Percentiles rank a stretch among this genome's conserved stretches.
These are phyloP conservation scores for Amblyraja radiata DNA, from an alignment of 2,797 vertebrate genomes.

Conservation along the genomic window DNA sequence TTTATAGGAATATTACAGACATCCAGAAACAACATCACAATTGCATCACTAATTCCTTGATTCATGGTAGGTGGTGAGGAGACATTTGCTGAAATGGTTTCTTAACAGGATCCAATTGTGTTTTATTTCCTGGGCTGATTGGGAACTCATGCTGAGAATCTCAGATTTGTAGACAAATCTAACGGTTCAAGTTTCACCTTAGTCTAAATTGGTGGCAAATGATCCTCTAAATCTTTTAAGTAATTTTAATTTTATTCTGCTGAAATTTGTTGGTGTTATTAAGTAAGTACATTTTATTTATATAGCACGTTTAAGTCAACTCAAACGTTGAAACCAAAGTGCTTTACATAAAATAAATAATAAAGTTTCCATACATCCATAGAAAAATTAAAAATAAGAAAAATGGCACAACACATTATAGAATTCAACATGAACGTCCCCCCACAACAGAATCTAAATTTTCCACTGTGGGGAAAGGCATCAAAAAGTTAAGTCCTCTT, in stretches of 20 bases:
- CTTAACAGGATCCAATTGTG: neutral
- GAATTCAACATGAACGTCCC: too few species aligned
- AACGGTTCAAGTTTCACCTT: neutral
- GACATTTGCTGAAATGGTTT: neutral
- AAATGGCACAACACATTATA: too few species aligned
- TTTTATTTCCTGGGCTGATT: neutral
- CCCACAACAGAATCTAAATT: too few species aligned
- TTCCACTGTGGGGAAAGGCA: too few species aligned
- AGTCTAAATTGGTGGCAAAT: neutral
- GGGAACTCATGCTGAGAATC: conserved; percentile 14
- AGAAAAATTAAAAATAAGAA: too few species aligned
- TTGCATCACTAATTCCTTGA: neutral
- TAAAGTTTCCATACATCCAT: too few species aligned
- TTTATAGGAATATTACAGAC: neutral
- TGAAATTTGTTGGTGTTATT: neutral
- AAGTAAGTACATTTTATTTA: too few species aligned
- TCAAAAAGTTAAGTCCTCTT: too few species aligned
- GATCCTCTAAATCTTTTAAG: neutral
- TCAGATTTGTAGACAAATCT: conserved; percentile 8
- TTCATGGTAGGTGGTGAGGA: neutral
- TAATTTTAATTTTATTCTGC: neutral
- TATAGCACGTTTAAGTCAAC: too few species aligned
- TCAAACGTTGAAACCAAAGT: too few species aligned
- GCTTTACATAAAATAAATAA: too few species aligned
- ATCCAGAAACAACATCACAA: neutral